phyloP scores from a whole-genome alignment of 2,888 invertebrate species.

The Mythimna loreyi region DNA sequence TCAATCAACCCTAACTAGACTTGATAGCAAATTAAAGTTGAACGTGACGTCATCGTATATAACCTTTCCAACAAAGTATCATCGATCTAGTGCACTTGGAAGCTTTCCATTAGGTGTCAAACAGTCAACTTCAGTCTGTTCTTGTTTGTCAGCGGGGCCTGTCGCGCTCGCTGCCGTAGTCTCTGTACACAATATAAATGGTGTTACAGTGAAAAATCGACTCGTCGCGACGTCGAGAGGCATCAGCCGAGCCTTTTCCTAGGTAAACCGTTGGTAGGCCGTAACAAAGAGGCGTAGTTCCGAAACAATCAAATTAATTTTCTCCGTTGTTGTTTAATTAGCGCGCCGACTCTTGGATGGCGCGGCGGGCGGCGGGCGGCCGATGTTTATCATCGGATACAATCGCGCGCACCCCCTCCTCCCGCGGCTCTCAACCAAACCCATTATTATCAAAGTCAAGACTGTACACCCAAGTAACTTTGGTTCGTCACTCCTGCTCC shows the following conservation, averaged over 20 bases:
- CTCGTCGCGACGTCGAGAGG: constrained; percentile 69
- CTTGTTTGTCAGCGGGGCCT: constrained; percentile 76
- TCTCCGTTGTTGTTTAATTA: constrained; percentile 90
- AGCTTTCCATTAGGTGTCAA: constrained; percentile 81
- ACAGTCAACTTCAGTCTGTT: constrained; percentile 78
- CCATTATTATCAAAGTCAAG: constrained; percentile 90
- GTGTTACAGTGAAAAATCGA: constrained; percentile 74
- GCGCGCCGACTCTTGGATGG: constrained; percentile 88
- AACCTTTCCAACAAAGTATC: constrained; percentile 63
- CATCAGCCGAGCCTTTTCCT: constrained; percentile 80
- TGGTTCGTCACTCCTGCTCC: constrained; percentile 88
- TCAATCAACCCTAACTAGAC: neutral
- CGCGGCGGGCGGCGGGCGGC: constrained; percentile 87
- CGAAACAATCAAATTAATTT: constrained; percentile 90
- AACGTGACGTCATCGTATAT: constrained; percentile 60
- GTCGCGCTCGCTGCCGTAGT: constrained; percentile 72
- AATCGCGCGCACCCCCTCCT: constrained; percentile 78
- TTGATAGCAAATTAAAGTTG: neutral
- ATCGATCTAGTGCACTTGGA: constrained; percentile 82
- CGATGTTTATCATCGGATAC: constrained; percentile 90
- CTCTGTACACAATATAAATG: constrained; percentile 73
- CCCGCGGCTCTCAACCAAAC: constrained; percentile 80
- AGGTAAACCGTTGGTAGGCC: constrained; percentile 84
- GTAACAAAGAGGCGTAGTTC: constrained; percentile 87
- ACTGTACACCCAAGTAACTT: constrained; percentile 87